Evolutionary conservation across 2,113 vertebrate species (phyloP).

Genomic region (Beaufortia kweichowensis): DNA sequence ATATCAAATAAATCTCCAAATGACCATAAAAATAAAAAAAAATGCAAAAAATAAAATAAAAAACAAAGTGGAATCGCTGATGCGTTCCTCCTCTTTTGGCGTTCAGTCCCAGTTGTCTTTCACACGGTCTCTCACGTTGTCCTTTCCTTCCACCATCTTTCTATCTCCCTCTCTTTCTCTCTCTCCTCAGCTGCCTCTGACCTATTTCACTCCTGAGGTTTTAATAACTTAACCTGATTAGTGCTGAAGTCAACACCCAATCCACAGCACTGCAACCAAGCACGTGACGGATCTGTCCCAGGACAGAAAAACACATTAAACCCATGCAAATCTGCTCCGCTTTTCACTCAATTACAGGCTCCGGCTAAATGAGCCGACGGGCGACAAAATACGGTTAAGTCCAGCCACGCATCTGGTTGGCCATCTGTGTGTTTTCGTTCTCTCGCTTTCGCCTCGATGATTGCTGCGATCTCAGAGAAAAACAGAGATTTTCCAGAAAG

Average conservation of each 20-base stretch:
- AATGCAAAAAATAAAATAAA: background rate
- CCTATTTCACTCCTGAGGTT: conserved; percentile 70
- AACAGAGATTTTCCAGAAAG: conserved; percentile 23
- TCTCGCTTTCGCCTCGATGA: background rate
- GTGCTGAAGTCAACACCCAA: conserved; percentile 52
- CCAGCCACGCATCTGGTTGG: conserved; percentile 60
- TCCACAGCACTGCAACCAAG: conserved; percentile 34
- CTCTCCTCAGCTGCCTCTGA: conserved; percentile 65
- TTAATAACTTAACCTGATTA: conserved; percentile 78
- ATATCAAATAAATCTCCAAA: background rate
- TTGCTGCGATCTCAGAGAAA: background rate
- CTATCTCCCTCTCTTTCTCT: conserved; percentile 20
- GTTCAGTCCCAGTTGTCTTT: conserved; percentile 24
- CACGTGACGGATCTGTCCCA: conserved; percentile 27
- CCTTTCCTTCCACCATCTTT: conserved; percentile 9
- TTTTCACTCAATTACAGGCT: conserved; percentile 33
- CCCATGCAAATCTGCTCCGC: conserved; percentile 23
- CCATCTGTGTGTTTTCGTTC: conserved; percentile 61
- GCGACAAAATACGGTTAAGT: conserved; percentile 54
- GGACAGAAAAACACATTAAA: conserved; percentile 42
- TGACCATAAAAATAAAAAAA: too few species aligned
- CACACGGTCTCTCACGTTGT: conserved; percentile 7
- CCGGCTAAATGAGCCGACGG: conserved; percentile 45
- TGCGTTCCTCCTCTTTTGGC: background rate
- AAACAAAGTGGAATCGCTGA: background rate